phyloP scores from a whole-genome alignment of 2,113 vertebrate genomes.

The Dolichallabes microphthalmus region DNA sequence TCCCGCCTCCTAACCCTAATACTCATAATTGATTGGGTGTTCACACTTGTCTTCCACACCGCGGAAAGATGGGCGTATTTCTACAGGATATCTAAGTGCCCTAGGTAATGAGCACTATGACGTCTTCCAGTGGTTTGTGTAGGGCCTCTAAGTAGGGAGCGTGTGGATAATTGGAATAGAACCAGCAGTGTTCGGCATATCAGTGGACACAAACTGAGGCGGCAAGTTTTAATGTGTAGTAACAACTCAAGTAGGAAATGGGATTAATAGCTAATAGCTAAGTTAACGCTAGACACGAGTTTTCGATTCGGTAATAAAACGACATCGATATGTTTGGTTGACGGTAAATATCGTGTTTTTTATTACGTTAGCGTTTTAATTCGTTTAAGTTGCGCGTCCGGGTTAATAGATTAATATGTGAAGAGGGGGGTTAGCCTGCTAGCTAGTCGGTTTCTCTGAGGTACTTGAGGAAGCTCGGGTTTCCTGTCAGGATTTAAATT shows the following conservation, averaged over 20 bases:
- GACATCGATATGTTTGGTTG: background rate
- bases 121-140: accelerated
- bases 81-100: too few species aligned
- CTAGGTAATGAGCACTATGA: background rate
- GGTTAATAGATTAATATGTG: background rate
- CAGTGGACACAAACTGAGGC: background rate
- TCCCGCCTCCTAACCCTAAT: background rate
- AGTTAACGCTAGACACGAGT: too few species aligned
- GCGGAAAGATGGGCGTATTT: too few species aligned
- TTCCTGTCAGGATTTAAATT: conserved; percentile 3
- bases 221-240: background rate
- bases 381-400: background rate
- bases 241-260: background rate
- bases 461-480: background rate
- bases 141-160: background rate
- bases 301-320: background rate
- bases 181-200: background rate
- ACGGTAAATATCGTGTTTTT: conserved; percentile 5
- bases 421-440: background rate
- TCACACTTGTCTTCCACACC: conserved; percentile 51
- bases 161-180: background rate
- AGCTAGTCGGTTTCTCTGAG: background rate
- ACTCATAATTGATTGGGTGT: conserved; percentile 5
- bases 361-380: background rate
- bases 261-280: background rate